Evolutionary conservation across 1,140 invertebrate species (phyloP).

Genomic region (Bradynema listronoti): DNA sequence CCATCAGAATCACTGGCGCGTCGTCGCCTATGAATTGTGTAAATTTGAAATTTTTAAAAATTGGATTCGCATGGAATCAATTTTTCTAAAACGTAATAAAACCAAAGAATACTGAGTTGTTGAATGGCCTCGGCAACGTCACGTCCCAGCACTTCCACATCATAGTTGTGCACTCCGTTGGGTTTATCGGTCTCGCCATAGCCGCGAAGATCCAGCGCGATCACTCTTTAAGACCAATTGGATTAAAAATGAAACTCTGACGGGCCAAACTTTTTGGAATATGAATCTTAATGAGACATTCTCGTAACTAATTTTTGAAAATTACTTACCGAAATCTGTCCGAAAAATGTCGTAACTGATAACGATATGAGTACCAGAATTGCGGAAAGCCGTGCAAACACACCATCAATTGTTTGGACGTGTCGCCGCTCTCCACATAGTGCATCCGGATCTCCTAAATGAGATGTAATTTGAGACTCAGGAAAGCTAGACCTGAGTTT

Average conservation of each 20-base stretch:
- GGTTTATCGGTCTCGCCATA: slow-evolving; percentile 39
- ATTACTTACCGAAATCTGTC: too few relatives aligned
- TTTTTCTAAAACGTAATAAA: too few relatives aligned
- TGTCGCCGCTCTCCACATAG: slow-evolving; percentile 68
- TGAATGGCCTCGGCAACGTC: slow-evolving; percentile 69
- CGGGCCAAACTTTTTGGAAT: neutral
- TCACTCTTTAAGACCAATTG: slow-evolving; percentile 20
- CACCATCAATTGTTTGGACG: slow-evolving; percentile 64
- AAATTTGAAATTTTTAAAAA: too few relatives aligned
- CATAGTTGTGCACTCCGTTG: slow-evolving; percentile 64
- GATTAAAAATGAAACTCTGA: slow-evolving; percentile 4
- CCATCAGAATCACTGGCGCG: slow-evolving; percentile 66
- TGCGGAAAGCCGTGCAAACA: slow-evolving; percentile 73
- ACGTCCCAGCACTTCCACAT: slow-evolving; percentile 64
- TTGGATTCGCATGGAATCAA: too few relatives aligned
- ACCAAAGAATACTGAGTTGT: slow-evolving; percentile 61
- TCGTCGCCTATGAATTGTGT: too few relatives aligned
- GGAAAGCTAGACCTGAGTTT: slow-evolving; percentile 36
- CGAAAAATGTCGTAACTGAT: slow-evolving; percentile 16
- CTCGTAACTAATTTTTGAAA: too few relatives aligned
- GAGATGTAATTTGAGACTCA: too few relatives aligned
- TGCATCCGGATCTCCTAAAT: slow-evolving; percentile 69
- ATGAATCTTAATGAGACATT: too few relatives aligned
- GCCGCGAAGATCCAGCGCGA: slow-evolving; percentile 39
- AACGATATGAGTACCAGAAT: slow-evolving; percentile 66